phyloP scores from a whole-genome alignment of 2,113 vertebrate species.

The Gymnocephalus cernua region DNA sequence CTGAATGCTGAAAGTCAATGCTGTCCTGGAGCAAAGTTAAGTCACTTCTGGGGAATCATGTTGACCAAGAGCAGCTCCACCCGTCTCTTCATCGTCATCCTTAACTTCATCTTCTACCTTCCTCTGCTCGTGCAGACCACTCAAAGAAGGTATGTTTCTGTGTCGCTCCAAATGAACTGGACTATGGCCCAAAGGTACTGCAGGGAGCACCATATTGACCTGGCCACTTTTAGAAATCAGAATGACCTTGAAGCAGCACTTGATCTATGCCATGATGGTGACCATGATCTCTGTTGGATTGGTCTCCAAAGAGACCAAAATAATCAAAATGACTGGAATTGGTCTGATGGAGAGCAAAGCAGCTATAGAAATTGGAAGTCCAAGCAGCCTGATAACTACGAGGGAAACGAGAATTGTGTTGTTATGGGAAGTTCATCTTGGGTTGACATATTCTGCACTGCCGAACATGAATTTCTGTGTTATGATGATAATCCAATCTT shows the following conservation, averaged over 20 bases:
- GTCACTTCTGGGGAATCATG: constrained; percentile 8
- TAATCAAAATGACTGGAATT: neutral
- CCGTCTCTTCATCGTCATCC: neutral
- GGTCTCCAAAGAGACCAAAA: constrained; percentile 7
- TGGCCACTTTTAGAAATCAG: neutral
- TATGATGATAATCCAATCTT: constrained; percentile 25
- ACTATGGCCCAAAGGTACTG: constrained; percentile 11
- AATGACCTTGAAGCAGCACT: too few species aligned
- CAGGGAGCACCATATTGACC: neutral
- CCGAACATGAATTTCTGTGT: neutral
- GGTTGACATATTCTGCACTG: rapidly evolving
- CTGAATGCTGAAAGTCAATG: neutral
- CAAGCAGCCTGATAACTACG: neutral
- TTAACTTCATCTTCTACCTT: constrained; percentile 29
- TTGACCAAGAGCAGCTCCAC: neutral
- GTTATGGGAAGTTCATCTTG: rapidly evolving
- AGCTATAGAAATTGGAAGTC: rapidly evolving
- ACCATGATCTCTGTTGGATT: constrained; percentile 27
- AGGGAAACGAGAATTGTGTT: neutral
- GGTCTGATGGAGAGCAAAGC: neutral
- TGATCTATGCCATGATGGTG: too few species aligned
- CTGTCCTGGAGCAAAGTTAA: neutral
- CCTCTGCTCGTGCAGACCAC: neutral
- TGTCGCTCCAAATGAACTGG: neutral
- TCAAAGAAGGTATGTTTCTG: neutral